Evolutionary conservation across 2,888 invertebrate genomes (phyloP), one percentile per base, ranked within the genome.

Genomic region (Machimus atricapillus): DNA sequence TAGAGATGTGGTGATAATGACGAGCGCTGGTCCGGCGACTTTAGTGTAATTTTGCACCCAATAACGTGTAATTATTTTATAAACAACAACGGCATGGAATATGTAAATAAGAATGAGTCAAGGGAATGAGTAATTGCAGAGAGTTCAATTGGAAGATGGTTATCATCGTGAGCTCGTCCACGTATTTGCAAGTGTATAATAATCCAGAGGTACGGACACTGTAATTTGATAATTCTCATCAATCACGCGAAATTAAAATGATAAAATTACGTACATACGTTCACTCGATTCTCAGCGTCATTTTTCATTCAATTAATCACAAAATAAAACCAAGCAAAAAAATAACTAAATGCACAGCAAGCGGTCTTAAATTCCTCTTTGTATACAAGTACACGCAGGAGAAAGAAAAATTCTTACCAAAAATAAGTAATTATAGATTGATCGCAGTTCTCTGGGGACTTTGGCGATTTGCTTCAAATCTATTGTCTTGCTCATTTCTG

Each of bases 101-200:
- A 66, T 66, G 66, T 27, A 66, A 66, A 66, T 66, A 66, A 66
- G 66, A 78, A 78, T 78, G 78, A 78, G 78, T 78, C 46, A 78
- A 78, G 78, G 78, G 78, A 43, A 43, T 78, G 78, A 78, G 78
- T 78, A 78, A 78, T 78, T 78, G 78, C 43, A 78, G 76, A 76
- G 34, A 37, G n/a, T 66, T 66, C 66, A 66, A 66, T 23, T 66
- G 19, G 27, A 27, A 66, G 66, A 66, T 66, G 12, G 19, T 66
- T 66, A 66, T 66, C 66, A 66, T 27, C 27, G 12, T 66, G 27
- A 66, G 66, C 52, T 52, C n/a, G 52, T 52, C 52, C 52, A 19
- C 7, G 52, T 52, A 52, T 52, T 52, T 52, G 52, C 52, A n/a
- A 52, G 19, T 52, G n/a, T 52, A 52, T 52, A 56, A 66, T 27